Evolutionary conservation across 2,888 invertebrate species (phyloP), one percentile per base, ranked within the genome.

Genomic region (Eumacrocentrus americanus): DNA sequence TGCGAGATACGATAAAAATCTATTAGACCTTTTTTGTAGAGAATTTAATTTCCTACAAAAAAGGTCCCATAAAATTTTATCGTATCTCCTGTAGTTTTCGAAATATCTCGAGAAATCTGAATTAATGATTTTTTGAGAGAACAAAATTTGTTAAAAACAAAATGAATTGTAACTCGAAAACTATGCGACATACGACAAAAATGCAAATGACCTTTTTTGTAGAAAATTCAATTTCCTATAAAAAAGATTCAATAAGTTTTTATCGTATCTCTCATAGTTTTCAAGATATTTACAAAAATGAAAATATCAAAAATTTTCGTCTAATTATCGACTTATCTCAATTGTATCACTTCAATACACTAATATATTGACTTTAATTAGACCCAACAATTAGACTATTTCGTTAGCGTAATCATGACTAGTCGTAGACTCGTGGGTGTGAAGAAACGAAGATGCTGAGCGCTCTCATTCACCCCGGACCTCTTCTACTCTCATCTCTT

Each of bases 401-500:
- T 4, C 29, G 9, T 9, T 9, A 29, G 4, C 5, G 4, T 29
- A 6, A 29, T 29, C 29, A 29, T 29, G 9, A 6, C 5, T 9
- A 29, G 29, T 29, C 4, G 29, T 6, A 29, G 29, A 29, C 4
- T 6, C 29, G 5, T 6, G 9, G 29, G 5, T 4, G 29, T n/a
- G 29, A 29, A 29, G 29, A 29, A 29, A 29, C 29, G 5, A 29
- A 29, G 29, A 4, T 4, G 29, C 9, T 29, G 29, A 29, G 9
- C 9, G 29, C 29, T 29, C 29, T 9, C 29, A 40, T 40, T 12
- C 16, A 40, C 6, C 40, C 4, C 12, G 11, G n/a, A 12, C n/a
- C n/a, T 12, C 11, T 23, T 46, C 12, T 20, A 14, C 37, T 22
- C 48, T 58, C 65, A 56, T 53, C 53, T 51, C 25, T 48, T 16